phyloP scores from a whole-genome alignment of 2,888 invertebrate species.

The Psococerastis gibbosa region DNA sequence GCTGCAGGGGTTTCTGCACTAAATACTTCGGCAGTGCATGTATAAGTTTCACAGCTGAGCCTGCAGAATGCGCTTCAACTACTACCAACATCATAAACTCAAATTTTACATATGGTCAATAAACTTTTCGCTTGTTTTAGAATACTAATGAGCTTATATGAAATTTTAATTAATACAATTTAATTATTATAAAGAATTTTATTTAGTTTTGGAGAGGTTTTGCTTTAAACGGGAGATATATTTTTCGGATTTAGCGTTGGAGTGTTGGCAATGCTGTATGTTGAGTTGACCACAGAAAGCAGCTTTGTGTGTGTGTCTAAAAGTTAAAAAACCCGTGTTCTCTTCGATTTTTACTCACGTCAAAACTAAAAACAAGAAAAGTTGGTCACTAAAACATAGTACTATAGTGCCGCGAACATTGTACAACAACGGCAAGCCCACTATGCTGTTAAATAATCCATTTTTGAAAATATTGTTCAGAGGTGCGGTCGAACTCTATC shows the following conservation, averaged over 20 bases:
- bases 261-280: not conserved
- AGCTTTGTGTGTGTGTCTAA: not conserved
- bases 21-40: not conserved
- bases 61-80: constrained; percentile 1
- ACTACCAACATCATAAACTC: constrained; percentile 7
- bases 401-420: not conserved
- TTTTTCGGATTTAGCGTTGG: no score
- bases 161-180: no score
- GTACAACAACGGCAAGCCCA: not conserved
- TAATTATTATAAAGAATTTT: no score
- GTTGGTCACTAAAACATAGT: not conserved
- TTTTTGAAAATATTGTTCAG: not conserved
- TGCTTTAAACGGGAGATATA: no score
- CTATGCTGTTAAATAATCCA: not conserved
- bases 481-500: constrained; percentile 6
- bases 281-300: not conserved
- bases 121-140: no score
- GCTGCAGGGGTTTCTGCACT: not conserved
- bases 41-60: constrained; percentile 1
- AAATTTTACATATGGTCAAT: no score
- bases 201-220: no score
- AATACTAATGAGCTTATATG: no score
- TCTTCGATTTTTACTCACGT: not conserved
- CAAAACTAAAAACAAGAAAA: not conserved
- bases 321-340: not conserved